Percentiles rank a stretch among this genome's conserved stretches.
Evolutionary conservation across 2,797 vertebrate genomes (phyloP).

Genomic region (Streptopelia turtur): DNA sequence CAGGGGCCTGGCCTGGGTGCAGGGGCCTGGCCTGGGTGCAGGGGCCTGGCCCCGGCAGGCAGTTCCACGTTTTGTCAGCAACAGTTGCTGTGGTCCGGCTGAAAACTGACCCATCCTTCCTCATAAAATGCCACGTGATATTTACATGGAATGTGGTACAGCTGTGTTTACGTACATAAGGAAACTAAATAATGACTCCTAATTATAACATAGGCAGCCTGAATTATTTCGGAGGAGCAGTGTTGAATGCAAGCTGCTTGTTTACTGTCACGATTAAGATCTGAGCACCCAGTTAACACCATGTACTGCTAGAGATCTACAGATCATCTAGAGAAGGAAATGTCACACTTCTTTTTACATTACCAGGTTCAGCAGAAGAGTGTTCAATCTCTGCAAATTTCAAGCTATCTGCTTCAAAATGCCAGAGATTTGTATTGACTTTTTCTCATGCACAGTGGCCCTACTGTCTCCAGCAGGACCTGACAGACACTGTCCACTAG

Average conservation of each 20-base stretch:
- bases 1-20: rapidly evolving
- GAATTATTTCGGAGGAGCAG: background rate
- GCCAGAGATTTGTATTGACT: background rate
- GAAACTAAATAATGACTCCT: background rate
- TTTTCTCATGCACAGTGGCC: background rate
- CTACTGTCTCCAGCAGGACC: background rate
- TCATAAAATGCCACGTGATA: rapidly evolving
- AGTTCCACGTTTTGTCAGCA: rapidly evolving
- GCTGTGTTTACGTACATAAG: background rate
- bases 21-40: rapidly evolving
- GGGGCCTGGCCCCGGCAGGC: rapidly evolving
- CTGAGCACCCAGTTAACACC: background rate
- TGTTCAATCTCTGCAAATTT: background rate
- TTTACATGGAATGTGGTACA: background rate
- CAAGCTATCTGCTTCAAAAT: background rate
- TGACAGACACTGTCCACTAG: background rate
- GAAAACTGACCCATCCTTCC: background rate
- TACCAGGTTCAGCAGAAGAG: background rate
- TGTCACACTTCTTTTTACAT: background rate
- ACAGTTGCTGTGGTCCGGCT: background rate
- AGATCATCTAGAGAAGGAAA: background rate
- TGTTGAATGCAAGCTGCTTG: background rate
- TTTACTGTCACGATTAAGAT: background rate
- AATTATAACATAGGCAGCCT: background rate
- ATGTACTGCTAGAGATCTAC: background rate